Percentiles rank a stretch among this genome's conserved stretches.
phyloP scores from a whole-genome alignment of 2,888 invertebrate genomes.

The Cheilosia pagana region DNA sequence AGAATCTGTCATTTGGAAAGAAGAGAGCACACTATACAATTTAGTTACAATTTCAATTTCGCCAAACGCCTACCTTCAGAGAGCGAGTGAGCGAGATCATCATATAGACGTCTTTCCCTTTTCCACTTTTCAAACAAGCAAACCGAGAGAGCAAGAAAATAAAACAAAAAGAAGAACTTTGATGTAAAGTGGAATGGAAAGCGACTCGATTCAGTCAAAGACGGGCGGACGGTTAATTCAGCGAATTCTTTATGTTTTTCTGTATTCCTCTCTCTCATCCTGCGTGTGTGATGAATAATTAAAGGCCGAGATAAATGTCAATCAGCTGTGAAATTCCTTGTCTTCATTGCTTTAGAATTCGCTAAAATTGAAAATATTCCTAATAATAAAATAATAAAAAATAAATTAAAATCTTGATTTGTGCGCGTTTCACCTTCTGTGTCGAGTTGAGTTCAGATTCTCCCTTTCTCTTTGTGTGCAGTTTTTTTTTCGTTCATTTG shows the following conservation, averaged over 20 bases:
- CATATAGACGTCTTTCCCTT: neutral
- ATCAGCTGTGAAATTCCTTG: conserved; percentile 42
- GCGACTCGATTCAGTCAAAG: conserved; percentile 62
- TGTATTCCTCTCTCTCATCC: conserved; percentile 31
- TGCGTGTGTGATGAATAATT: conserved; percentile 39
- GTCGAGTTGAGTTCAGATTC: conserved; percentile 10
- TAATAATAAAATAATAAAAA: neutral
- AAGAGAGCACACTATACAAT: neutral
- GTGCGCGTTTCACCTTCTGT: conserved; percentile 52
- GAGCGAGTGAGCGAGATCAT: conserved; percentile 26
- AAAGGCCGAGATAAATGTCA: conserved; percentile 35
- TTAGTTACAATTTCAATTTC: conserved; percentile 18
- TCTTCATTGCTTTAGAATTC: neutral
- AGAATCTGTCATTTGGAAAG: conserved; percentile 14
- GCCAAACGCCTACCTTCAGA: no score
- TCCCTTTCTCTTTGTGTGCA: conserved; percentile 68
- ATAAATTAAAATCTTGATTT: conserved; percentile 26
- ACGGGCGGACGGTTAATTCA: conserved; percentile 62
- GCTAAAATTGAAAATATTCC: conserved; percentile 20
- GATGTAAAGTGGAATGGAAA: conserved; percentile 42
- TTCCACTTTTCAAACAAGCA: neutral
- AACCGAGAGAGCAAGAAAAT: conserved; percentile 12
- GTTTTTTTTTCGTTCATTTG: conserved; percentile 35
- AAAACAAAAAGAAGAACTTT: conserved; percentile 20
- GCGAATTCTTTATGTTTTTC: conserved; percentile 51